Base-by-base conservation (phyloP, 2,888 invertebrate species). In the Xestobium rufovillosum region DNA sequence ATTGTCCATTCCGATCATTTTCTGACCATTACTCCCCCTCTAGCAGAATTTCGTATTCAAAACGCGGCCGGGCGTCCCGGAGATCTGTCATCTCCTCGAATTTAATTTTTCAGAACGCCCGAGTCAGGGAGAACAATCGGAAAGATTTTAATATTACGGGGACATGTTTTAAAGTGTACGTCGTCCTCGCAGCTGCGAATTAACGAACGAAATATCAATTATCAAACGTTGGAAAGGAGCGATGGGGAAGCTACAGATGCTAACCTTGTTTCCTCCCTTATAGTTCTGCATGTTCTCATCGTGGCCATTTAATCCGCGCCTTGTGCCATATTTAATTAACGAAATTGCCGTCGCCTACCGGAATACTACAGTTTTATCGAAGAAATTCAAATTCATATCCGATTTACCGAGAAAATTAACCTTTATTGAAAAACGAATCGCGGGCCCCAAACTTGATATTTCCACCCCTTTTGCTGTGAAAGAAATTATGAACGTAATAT, bases 201-300 rank as follows among this genome's bases (percentile, higher is more conserved):
- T 57, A 56, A 59, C 54, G 57, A 52, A 52, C 52, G 56, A 56
- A 57, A 58, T 59, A 59, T 59, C 59, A 61, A 61, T 61, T 60
- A 59, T 57, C 58, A 56, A 57, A 59, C 56, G 52, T 56, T 50
- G 46, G 39, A 45, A 47, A 48, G 47, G 44, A 45, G 42, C 45
- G 44, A 39, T 38, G 49, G 48, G 48, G 47, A 39, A 44, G 37
- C 37, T 39, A 41, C 43, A 44, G 46, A 43, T 44, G 46, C 41
- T 43, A n/a, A n/a, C n/a, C n/a, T n/a, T n/a, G n/a, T n/a, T n/a
- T n/a, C n/a, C n/a, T n/a, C n/a, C n/a, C n/a, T n/a, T n/a, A n/a
- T n/a, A n/a, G n/a, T n/a, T n/a, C n/a, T n/a, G n/a, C n/a, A n/a
- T n/a, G n/a, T n/a, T n/a, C n/a, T n/a, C n/a, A n/a, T n/a, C n/a